A percentile compares a stretch with the other conserved stretches of the same genome.
phyloP scores from a whole-genome alignment of 1,140 invertebrate species.

The Drosophila bifasciata region DNA sequence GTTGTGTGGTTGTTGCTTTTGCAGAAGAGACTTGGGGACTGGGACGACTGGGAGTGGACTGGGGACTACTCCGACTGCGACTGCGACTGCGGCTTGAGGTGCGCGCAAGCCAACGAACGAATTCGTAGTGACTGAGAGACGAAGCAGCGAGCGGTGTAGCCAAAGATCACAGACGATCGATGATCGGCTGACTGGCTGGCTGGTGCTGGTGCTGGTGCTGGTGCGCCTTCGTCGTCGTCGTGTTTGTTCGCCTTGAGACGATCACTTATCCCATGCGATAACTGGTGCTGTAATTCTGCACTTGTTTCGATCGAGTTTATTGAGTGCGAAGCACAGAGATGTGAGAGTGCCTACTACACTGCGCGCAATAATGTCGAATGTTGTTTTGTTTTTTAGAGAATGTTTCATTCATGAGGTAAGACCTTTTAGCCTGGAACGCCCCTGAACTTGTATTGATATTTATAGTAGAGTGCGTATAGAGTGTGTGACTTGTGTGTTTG shows the following conservation, averaged over 20 bases:
- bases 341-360: too few species aligned
- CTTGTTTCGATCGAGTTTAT: slow-evolving; percentile 12
- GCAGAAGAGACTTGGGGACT: slow-evolving; percentile 8
- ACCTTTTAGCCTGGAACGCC: too few species aligned
- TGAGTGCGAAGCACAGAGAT: slow-evolving; percentile 38
- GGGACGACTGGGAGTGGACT: too few species aligned
- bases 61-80: neutral
- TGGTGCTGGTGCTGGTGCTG: too few species aligned
- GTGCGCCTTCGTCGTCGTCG: neutral
- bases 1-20: slow-evolving; percentile 6
- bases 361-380: too few species aligned
- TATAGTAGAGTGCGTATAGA: too few species aligned
- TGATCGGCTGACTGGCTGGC: slow-evolving; percentile 10
- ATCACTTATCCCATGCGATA: slow-evolving; percentile 57
- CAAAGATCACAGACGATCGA: slow-evolving; percentile 38
- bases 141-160: slow-evolving; percentile 25
- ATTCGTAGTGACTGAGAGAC: slow-evolving; percentile 68
- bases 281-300: slow-evolving; percentile 1
- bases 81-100: slow-evolving; percentile 37
- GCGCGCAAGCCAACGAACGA: slow-evolving; percentile 79
- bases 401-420: too few species aligned
- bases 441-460: too few species aligned
- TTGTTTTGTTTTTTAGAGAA: too few species aligned
- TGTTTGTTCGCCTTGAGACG: slow-evolving; percentile 20
- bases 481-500: too few species aligned